These are phyloP conservation scores for Polymixis lichenea DNA, from an alignment of 2,888 invertebrate genomes.

Conservation along the genomic window DNA sequence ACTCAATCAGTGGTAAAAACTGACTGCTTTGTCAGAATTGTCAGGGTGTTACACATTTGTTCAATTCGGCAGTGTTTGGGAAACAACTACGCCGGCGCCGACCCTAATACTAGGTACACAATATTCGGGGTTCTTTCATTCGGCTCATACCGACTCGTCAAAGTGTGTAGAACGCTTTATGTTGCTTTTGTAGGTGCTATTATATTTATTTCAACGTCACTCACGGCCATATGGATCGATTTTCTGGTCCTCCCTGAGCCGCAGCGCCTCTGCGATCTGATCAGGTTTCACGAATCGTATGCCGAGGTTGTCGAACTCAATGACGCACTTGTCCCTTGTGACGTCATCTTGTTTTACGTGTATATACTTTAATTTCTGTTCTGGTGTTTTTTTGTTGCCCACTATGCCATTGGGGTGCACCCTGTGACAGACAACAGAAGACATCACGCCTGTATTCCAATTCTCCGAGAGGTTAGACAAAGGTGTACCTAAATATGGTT, in stretches of 20 bases:
- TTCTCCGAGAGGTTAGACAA: not conserved
- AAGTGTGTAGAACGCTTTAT: no score
- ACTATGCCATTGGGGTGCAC: slow-evolving; percentile 26
- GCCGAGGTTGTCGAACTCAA: not conserved
- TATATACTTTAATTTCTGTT: not conserved
- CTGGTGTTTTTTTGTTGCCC: not conserved
- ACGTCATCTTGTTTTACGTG: not conserved
- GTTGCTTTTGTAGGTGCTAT: no score
- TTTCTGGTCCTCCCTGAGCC: not conserved
- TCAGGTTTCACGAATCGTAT: not conserved
- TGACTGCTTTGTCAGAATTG: no score
- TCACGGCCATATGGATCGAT: slow-evolving; percentile 23
- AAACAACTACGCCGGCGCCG: no score
- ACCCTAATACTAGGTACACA: no score
- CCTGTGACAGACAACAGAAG: slow-evolving; percentile 1
- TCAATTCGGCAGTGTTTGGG: no score
- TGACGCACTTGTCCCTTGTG: not conserved
- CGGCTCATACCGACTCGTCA: not conserved
- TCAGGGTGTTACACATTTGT: no score
- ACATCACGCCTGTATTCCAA: not conserved
- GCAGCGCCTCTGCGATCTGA: not conserved
- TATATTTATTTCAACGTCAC: not conserved
- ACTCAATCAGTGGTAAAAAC: no score
- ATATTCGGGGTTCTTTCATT: no score
- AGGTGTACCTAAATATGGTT: not conserved